Evolutionary conservation across 2,113 vertebrate species (phyloP).

Genomic region (Saguinus imperator): DNA sequence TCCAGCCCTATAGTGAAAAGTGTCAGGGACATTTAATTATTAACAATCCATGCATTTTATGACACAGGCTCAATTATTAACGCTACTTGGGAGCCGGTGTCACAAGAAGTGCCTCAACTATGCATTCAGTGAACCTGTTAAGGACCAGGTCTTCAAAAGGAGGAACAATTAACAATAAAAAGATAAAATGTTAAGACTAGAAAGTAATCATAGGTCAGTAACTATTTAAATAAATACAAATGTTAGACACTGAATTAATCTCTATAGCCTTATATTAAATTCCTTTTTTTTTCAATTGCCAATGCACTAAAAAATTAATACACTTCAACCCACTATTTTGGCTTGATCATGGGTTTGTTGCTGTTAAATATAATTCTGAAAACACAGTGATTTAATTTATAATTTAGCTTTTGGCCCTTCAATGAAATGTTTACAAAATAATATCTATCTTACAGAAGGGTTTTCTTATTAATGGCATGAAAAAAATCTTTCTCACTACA

Average conservation of each 20-base stretch:
- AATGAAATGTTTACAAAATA: constrained; percentile 71
- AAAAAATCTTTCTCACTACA: constrained; percentile 9
- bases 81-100: constrained; percentile 67
- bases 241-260: constrained; percentile 78
- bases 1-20: constrained; percentile 80
- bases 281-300: constrained; percentile 74
- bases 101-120: constrained; percentile 75
- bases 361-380: constrained; percentile 56
- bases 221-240: constrained; percentile 83
- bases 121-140: constrained; percentile 77
- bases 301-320: constrained; percentile 72
- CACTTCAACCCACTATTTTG: constrained; percentile 69
- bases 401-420: constrained; percentile 75
- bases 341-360: constrained; percentile 70
- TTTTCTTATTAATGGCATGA: constrained; percentile 54
- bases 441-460: constrained; percentile 53
- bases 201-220: constrained; percentile 71
- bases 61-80: constrained; percentile 76
- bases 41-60: constrained; percentile 74
- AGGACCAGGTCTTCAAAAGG: constrained; percentile 72
- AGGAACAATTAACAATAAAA: constrained; percentile 70
- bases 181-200: constrained; percentile 77
- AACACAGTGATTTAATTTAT: constrained; percentile 63
- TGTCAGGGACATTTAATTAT: constrained; percentile 81
- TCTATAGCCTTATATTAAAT: constrained; percentile 79